Conservation (phyloP, 2,888 invertebrate genomes). For the Microctonus aethiopoides region DNA sequence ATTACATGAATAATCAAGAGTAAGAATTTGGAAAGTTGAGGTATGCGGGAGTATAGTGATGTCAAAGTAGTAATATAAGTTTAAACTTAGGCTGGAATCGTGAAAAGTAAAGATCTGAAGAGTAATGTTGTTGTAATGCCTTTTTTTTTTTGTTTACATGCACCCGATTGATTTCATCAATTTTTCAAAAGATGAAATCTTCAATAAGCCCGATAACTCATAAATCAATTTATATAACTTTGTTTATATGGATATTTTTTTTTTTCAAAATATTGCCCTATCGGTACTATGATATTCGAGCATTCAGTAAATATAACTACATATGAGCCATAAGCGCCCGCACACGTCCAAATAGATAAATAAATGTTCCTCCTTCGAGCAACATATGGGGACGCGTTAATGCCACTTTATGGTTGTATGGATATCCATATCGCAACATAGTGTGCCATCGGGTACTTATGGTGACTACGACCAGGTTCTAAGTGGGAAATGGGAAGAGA, state of each 20-base stretch:
- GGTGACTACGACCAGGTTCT: not conserved
- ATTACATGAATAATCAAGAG: no score
- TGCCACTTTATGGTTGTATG: slow-evolving; percentile 60
- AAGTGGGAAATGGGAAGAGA: not conserved
- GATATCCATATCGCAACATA: slow-evolving; percentile 62
- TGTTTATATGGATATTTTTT: not conserved
- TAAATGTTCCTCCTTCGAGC: slow-evolving; percentile 17
- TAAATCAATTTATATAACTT: no score
- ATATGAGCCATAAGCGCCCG: not conserved
- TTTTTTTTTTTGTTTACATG: no score
- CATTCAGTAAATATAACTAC: slow-evolving; percentile 6
- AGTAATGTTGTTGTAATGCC: no score
- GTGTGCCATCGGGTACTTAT: slow-evolving; percentile 37
- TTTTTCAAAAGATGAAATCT: no score
- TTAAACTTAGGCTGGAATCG: no score
- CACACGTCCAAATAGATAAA: slow-evolving; percentile 13
- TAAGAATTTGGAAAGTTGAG: no score
- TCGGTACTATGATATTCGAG: not conserved
- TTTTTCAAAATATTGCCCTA: not conserved
- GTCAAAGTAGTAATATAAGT: no score
- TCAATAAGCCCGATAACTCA: no score
- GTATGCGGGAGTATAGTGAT: no score
- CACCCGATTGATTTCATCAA: no score
- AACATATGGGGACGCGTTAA: slow-evolving; percentile 56
- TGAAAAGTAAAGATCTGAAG: no score